These are phyloP conservation scores for Ciconia boyciana DNA, from an alignment of 2,113 vertebrate genomes.

Conservation along the genomic window DNA sequence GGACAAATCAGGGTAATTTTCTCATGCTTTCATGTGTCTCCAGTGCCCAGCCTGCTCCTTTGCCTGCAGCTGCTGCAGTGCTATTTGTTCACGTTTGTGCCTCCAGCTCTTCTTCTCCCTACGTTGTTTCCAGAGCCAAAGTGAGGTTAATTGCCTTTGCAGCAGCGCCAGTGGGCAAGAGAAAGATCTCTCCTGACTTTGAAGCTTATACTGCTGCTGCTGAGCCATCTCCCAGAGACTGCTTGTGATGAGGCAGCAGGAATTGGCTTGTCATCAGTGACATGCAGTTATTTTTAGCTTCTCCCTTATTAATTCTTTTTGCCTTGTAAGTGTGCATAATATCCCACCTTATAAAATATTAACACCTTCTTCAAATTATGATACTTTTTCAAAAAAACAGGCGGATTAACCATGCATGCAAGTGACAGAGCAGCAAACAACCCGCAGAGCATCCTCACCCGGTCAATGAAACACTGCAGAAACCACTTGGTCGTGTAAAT, in stretches of 20 bases:
- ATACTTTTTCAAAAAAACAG: background rate
- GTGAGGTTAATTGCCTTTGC: conserved; percentile 2
- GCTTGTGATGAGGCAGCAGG: background rate
- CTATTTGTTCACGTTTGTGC: background rate
- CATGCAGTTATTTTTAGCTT: background rate
- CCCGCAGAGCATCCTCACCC: conserved; percentile 72
- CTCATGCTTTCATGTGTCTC: background rate
- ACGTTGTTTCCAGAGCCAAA: background rate
- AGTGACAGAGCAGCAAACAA: background rate
- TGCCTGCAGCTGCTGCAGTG: background rate
- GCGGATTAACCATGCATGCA: background rate
- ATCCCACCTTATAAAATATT: background rate
- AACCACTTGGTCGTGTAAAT: conserved; percentile 97
- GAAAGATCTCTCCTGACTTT: background rate
- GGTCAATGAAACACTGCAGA: conserved; percentile 91
- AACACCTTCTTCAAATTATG: background rate
- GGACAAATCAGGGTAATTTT: background rate
- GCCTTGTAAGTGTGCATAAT: background rate
- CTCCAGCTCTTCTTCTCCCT: background rate
- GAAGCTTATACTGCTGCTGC: background rate
- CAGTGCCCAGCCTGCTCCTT: background rate
- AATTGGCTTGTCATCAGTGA: background rate
- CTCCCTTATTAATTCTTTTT: background rate
- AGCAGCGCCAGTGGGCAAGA: background rate
- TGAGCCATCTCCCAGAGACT: background rate